Evolutionary conservation across 2,797 vertebrate genomes (phyloP), one percentile per base, ranked within the genome.

Genomic region (Rhodeus uyekii): DNA sequence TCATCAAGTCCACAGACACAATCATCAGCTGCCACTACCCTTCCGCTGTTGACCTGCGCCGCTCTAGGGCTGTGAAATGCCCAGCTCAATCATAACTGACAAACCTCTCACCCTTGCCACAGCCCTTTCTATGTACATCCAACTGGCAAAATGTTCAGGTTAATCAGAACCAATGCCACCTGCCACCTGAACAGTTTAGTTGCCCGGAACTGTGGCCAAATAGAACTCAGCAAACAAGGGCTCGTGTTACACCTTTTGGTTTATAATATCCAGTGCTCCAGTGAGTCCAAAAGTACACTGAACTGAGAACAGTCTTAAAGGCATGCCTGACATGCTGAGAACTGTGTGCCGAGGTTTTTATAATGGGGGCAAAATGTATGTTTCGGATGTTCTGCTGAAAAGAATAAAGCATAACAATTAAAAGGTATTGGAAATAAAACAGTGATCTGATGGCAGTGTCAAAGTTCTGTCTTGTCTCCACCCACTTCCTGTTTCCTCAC

Each of bases 1-100:
- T 46, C 39, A 46, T 34, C 39, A 34, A 22, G 42, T 44, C 10
- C 77, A 81, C 44, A 81, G 32, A 53, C 58, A 24, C 67, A 61
- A 53, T 74, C 46, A 42, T 80, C 68, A 61, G 86, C 87, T 78
- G 16, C 67, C 29, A 78, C 87, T 90, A 91, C 91, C 90, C 90
- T 88, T 89, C 83, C 46, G 80, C 90, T 85, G 83, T 92, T 91
- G 88, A 73, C 58, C 69, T 24, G 79, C 8, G 4, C 34, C 71
- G 55, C 79, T 64, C 79, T 19, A 81, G 79, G 42, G 79, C 69
- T n/a, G 32, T 65, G 58, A 74, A 81, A 64, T 39, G 69, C 79
- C 69, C 79, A 81, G 69, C 60, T 67, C 71, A 82, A 82, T 76
- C 80, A 76, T 68, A 67, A 58, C 58, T 16, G 39, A 24, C 34